Evolutionary conservation across 2,888 invertebrate genomes (phyloP), one percentile per base, ranked within the genome.

Genomic region (Parnassius apollo): DNA sequence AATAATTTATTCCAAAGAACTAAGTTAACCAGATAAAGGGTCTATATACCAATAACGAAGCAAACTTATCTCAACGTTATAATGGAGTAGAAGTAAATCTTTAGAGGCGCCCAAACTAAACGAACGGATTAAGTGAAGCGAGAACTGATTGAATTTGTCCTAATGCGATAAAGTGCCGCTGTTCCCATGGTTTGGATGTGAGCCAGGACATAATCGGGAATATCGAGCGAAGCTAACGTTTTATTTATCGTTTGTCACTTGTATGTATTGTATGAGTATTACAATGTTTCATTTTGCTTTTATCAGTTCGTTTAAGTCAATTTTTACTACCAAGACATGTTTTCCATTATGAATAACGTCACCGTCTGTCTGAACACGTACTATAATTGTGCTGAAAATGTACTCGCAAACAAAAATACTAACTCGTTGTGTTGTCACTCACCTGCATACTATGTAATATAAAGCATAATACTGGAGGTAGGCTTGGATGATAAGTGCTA

Each of bases 151-250:
- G 65, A 67, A 71, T 74, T 71, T 65, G 67, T 66, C 65, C 66
- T 65, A 69, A 67, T 67, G 56, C 62, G 64, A 69, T 70, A 67
- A 65, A 70, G 68, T 68, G 62, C 61, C 68, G 70, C 68, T 71
- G 75, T 73, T 65, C 63, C 64, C 57, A 72, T 74, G 66, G 66
- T 68, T 78, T 83, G 83, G 83, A 76, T 66, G 65, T 62, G 59
- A 64, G 82, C 83, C 83, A 84, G 81, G 70, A 71, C 70, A 75
- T 71, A 72, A 73, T 73, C 66, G 69, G 64, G 63, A 66, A 66
- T 73, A 75, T 76, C 68, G 72, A 76, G 72, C 73, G 68, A 71
- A 63, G 63, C 58, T 62, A 64, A 73, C 74, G 74, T 77, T 74
- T 75, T 73, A 73, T n/a, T 48, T 12, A 71, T 25, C 25, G 25